Conservation (phyloP, 2,797 vertebrate species). For the Sciurus carolinensis region DNA sequence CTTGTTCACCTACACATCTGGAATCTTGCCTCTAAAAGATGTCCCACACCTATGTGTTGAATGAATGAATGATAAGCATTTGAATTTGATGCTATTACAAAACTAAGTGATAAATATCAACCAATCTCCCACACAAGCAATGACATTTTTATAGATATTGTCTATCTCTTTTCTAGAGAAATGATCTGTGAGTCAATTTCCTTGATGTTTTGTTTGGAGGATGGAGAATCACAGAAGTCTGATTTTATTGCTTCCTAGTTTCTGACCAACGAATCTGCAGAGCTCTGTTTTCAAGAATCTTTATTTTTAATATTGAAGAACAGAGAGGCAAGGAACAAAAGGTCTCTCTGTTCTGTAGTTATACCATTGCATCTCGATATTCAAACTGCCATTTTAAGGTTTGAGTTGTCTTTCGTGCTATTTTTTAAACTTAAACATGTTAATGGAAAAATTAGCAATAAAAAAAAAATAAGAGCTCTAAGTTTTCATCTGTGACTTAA, state of each 20-base stretch:
- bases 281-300: background rate
- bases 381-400: background rate
- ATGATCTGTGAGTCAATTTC: background rate
- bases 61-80: background rate
- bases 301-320: conserved; percentile 17
- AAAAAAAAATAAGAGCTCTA: background rate
- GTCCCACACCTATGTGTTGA: background rate
- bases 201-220: background rate
- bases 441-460: background rate
- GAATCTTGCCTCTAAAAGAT: background rate
- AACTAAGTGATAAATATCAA: background rate
- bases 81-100: background rate
- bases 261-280: background rate
- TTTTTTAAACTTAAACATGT: background rate
- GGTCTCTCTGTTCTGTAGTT: background rate
- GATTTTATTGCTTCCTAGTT: background rate
- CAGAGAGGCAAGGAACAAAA: background rate
- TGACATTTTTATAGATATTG: background rate
- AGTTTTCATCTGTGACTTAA: background rate
- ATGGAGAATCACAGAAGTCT: background rate
- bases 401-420: background rate
- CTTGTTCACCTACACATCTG: background rate
- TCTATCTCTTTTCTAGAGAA: background rate
- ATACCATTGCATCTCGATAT: background rate
- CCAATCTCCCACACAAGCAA: background rate